Base-by-base conservation (phyloP, 1,140 invertebrate genomes). In the Sinella curviseta region DNA sequence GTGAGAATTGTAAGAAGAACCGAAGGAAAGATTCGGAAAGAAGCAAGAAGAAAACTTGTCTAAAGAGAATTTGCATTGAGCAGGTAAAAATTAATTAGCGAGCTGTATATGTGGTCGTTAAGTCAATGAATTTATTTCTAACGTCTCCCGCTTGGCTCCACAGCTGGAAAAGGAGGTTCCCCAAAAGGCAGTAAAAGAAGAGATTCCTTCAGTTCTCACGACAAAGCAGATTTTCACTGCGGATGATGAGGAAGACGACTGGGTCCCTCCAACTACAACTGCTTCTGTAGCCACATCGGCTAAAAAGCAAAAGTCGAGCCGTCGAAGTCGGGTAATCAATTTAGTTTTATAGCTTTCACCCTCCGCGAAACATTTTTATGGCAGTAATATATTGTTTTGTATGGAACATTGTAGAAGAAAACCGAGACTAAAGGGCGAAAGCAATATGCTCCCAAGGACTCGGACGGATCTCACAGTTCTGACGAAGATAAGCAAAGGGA, bases 1-100 rank as follows among this genome's bases (percentile, higher is more conserved):
- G 96, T 86, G 94, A 94, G 81, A 91, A 92, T 17, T 96, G 95
- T 86, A 90, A 90, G 87, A 86, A 86, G 86, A 93, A 92, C 84
- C 94, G 93, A 87, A 92, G 91, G 82, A 94, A 94, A 86, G 86
- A 93, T 8, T 92, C 94, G 83, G 88, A 88, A 79, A 88, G 89
- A 84, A 90, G 89, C 31, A 70, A 70, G 31, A 70, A 70, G 65
- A 70, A 70, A n/a, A 33, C n/a, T 70, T 70, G 65, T 82, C 81
- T 88, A 74, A 85, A 89, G 77, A 83, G 89, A 77, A 88, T 90
- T 84, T 90, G 89, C 82, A 84, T 86, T 12, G 88, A 88, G 84
- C 87, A 87, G 85, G 86, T 87, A 85, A 87, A 87, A 60, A 48
- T 48, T 48, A n/a, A n/a, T n/a, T n/a, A n/a, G n/a, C n/a, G n/a